A percentile compares a stretch with the other conserved stretches of the same genome.
phyloP scores from a whole-genome alignment of 2,888 invertebrate species.

The Chironomus riparius region DNA sequence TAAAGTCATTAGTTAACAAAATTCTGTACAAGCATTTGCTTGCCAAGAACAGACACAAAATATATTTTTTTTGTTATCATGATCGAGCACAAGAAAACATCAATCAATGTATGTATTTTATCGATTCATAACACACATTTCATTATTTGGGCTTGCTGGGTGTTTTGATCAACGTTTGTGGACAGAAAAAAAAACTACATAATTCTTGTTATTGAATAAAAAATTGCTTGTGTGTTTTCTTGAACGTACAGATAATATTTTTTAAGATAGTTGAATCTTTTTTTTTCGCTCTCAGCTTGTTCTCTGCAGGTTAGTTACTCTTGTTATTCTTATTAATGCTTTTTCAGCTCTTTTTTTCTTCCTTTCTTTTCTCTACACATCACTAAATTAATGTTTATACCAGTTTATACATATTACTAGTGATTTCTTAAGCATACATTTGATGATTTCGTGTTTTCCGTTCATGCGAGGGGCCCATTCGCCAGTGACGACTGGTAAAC shows the following conservation, averaged over 20 bases:
- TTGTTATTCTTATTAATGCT: conserved; percentile 23
- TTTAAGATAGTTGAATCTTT: conserved; percentile 3
- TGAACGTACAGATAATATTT: not conserved
- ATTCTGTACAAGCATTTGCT: not conserved
- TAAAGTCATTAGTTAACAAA: not conserved
- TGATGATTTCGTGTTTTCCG: not conserved
- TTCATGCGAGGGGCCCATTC: not conserved
- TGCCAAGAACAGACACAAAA: not conserved
- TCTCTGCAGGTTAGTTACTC: conserved; percentile 22
- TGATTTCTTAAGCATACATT: conserved; percentile 15
- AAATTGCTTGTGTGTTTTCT: conserved; percentile 12
- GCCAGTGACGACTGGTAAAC: too few species aligned
- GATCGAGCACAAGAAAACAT: not conserved
- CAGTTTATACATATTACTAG: conserved; percentile 22
- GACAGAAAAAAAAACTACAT: not conserved
- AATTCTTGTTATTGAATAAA: conserved; percentile 23
- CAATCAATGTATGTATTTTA: conserved; percentile 4
- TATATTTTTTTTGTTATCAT: not conserved
- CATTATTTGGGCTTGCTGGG: not conserved
- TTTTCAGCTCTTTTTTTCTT: not conserved
- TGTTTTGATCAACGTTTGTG: not conserved
- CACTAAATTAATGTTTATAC: conserved; percentile 22
- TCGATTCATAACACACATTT: not conserved
- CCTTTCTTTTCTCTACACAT: conserved; percentile 1
- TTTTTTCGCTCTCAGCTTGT: not conserved